Evolutionary conservation across 2,797 vertebrate genomes (phyloP).

Genomic region (Hemitrygon akajei): DNA sequence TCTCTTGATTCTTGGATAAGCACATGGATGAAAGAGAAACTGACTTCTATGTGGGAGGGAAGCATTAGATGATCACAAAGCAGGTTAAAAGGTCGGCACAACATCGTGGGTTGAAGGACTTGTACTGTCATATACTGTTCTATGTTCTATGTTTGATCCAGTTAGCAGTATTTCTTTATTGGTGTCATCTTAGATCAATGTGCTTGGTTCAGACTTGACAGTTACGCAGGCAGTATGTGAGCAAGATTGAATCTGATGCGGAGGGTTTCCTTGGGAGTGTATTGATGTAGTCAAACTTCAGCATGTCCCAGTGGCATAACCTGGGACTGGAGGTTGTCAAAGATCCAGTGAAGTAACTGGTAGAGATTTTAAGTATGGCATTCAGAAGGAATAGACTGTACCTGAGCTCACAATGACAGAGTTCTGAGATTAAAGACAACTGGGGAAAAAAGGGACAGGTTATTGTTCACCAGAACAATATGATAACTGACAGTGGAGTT

Average conservation of each 20-base stretch:
- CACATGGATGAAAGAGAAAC: too few species aligned
- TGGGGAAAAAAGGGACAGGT: background rate
- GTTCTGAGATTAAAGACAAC: background rate
- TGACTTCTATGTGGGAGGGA: too few species aligned
- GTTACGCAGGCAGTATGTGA: background rate
- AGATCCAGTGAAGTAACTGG: background rate
- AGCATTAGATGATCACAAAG: too few species aligned
- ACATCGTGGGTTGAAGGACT: too few species aligned
- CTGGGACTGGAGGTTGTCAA: background rate
- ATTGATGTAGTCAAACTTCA: background rate
- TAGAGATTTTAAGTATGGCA: background rate
- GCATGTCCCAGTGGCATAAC: background rate
- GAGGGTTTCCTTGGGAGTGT: background rate
- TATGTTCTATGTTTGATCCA: too few species aligned
- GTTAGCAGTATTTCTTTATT: too few species aligned
- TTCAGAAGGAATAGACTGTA: background rate
- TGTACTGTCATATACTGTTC: too few species aligned
- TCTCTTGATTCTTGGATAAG: too few species aligned
- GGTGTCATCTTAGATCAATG: too few species aligned
- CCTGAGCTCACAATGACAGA: background rate
- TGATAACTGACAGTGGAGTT: conserved; percentile 2
- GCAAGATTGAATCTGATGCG: background rate
- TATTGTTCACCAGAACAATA: background rate
- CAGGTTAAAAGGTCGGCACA: too few species aligned
- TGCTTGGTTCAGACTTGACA: background rate